A percentile compares a stretch with the other conserved stretches of the same genome.
phyloP scores from a whole-genome alignment of 2,113 vertebrate species.

The Bothrops jararaca region DNA sequence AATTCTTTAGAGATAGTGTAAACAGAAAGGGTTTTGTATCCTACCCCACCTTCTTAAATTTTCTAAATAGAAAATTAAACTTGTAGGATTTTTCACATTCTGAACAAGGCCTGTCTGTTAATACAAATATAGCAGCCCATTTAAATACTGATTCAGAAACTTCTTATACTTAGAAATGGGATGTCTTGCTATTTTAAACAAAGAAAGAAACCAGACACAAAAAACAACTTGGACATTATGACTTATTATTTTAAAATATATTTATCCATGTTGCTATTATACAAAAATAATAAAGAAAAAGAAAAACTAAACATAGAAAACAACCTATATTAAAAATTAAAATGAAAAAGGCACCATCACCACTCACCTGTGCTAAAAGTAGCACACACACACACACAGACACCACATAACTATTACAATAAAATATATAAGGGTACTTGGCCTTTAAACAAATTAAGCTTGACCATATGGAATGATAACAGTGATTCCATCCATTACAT shows the following conservation, averaged over 20 bases:
- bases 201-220: conserved; percentile 24
- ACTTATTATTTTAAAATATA: conserved; percentile 7
- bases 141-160: not conserved
- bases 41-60: not conserved
- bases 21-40: conserved; percentile 4
- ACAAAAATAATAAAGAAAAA: not conserved
- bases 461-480: not conserved
- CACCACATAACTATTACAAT: not conserved
- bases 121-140: not conserved
- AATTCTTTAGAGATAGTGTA: conserved; percentile 17
- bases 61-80: not conserved
- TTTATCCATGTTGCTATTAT: not conserved
- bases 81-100: not conserved
- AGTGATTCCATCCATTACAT: not conserved
- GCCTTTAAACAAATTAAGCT: not conserved
- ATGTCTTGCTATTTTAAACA: conserved; percentile 27
- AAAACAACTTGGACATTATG: conserved; percentile 12
- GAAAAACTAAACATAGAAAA: not conserved
- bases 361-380: not conserved
- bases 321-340: not conserved
- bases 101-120: conserved; percentile 17
- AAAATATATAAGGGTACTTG: not conserved
- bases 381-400: not conserved
- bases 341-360: not conserved
- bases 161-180: not conserved